Evolutionary conservation across 2,888 invertebrate genomes (phyloP).

Genomic region (Oscheius sp.): DNA sequence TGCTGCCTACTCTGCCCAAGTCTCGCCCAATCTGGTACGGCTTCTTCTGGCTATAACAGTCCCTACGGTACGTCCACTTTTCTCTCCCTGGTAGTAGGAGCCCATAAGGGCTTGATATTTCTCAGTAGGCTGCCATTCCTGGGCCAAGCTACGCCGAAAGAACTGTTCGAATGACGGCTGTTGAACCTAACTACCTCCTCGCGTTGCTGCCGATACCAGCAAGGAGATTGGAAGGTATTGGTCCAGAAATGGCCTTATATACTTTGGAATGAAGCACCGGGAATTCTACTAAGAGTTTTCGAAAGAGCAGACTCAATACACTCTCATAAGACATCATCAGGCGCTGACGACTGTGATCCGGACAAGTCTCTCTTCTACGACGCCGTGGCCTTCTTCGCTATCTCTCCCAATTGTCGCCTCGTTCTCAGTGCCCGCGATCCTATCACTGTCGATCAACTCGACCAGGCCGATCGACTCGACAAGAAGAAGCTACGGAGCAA

Average conservation of each 20-base stretch:
- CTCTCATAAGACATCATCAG: background rate
- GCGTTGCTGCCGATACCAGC: no score
- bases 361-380: conserved; percentile 1
- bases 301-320: background rate
- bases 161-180: no score
- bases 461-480: background rate
- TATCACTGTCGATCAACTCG: background rate
- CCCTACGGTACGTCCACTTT: background rate
- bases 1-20: no score
- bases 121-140: background rate
- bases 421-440: background rate
- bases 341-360: conserved; percentile 4
- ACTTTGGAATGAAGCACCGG: no score
- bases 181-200: no score
- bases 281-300: no score
- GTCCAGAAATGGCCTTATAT: no score
- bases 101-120: background rate
- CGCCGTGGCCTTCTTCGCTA: background rate
- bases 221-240: no score
- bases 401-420: conserved; percentile 5
- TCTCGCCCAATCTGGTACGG: no score
- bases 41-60: no score
- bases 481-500: background rate
- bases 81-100: background rate
- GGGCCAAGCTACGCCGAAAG: no score